These are phyloP conservation scores for Bovichtus diacanthus DNA, from an alignment of 2,797 vertebrate genomes.

Conservation along the genomic window DNA sequence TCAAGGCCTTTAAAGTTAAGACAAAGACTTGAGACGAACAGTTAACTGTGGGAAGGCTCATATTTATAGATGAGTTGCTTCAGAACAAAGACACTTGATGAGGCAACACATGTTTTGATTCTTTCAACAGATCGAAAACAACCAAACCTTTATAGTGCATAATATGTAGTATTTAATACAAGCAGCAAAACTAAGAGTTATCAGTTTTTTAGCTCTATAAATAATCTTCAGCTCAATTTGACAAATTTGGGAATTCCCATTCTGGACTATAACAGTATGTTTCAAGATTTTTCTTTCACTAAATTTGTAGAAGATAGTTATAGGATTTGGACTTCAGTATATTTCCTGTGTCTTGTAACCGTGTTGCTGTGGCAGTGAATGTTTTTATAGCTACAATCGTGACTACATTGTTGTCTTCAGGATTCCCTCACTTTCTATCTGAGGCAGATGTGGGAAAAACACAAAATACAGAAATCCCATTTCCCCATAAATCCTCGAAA, in stretches of 20 bases:
- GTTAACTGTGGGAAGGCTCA: neutral
- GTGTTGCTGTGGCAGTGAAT: neutral
- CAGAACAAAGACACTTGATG: neutral
- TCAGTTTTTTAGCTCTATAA: neutral
- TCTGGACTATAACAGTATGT: neutral
- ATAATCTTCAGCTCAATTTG: neutral
- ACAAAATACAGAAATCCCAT: constrained; percentile 60
- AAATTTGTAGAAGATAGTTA: no score
- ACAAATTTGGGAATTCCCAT: neutral
- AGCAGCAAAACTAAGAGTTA: neutral
- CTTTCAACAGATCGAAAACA: neutral
- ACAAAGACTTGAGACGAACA: neutral
- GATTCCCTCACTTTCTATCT: constrained; percentile 53
- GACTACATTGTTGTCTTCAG: neutral
- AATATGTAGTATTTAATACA: neutral
- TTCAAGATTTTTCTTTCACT: neutral
- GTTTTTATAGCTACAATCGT: neutral
- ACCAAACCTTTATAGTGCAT: neutral
- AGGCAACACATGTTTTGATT: neutral
- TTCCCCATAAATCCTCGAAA: constrained; percentile 77
- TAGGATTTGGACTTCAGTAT: no score
- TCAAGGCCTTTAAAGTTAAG: neutral
- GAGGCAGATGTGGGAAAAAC: constrained; percentile 54
- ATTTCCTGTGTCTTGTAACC: neutral
- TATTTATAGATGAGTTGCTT: neutral